Conservation (phyloP, 2,113 vertebrate species). For the Boulengeromyrus knoepffleri region DNA sequence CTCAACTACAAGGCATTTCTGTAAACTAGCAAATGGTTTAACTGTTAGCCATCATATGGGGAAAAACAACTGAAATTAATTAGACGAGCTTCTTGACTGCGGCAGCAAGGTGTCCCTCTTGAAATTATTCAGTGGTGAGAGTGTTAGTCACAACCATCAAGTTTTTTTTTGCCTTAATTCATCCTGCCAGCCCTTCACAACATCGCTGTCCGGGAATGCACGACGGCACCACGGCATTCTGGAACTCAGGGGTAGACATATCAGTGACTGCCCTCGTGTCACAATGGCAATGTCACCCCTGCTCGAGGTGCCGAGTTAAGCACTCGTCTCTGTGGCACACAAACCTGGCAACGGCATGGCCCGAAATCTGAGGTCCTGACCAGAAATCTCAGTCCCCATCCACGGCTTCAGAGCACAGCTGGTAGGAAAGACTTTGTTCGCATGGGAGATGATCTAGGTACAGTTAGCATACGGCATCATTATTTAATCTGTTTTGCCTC, state of each 20-base stretch:
- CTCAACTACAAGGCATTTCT: not conserved
- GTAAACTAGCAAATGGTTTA: not conserved
- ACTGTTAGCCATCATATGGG: not conserved
- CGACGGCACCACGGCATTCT: not conserved
- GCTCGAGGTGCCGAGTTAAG: not conserved
- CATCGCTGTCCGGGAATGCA: not conserved
- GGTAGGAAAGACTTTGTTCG: not conserved
- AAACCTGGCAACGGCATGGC: not conserved
- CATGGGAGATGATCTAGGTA: not conserved
- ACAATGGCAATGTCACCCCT: not conserved
- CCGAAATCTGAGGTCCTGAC: not conserved
- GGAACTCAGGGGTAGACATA: not conserved
- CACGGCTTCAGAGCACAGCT: not conserved
- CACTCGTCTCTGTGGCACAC: not conserved
- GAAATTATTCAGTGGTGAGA: not conserved
- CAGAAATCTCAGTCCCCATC: not conserved
- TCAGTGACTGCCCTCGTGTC: not conserved
- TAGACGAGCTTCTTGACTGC: not conserved
- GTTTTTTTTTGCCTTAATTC: not conserved
- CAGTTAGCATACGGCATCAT: not conserved
- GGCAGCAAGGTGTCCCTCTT: not conserved
- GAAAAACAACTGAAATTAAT: not conserved
- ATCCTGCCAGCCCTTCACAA: not conserved
- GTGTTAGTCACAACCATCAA: not conserved
- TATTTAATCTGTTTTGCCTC: not conserved